Evolutionary conservation across 2,797 vertebrate genomes (phyloP), one percentile per base, ranked within the genome.

Genomic region (Poeciliopsis paucimaculata): DNA sequence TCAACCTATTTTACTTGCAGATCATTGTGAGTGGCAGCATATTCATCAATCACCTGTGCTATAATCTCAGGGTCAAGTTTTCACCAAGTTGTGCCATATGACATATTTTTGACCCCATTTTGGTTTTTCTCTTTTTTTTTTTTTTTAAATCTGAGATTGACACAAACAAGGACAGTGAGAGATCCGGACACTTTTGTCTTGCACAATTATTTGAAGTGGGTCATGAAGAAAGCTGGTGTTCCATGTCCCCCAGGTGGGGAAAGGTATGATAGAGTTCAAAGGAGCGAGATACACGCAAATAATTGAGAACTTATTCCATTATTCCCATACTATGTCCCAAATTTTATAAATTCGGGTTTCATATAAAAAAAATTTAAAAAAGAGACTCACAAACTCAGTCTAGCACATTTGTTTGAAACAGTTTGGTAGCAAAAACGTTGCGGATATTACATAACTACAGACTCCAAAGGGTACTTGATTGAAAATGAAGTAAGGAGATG

Each of bases 161-260:
- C 34, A 68, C 62, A 10, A 68, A 41, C 36, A 12, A 36, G 62
- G 62, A 1, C 51, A 74, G 39, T 15, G 9, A 16, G 66, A 86
- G 85, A 86, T 89, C 80, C 76, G 84, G 77, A 46, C 60, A 72
- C 79, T 64, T 84, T 89, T 92, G 81, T 91, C 31, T 47, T 28
- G 28, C n/a, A 80, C 75, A 68, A 57, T 85, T 28, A 36, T 75
- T 73, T 73, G 2, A 89, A 89, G 73, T 90, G 77, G 91, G 89
- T 87, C 86, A 88, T 70, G 77, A 80, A 64, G 81, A 75, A 78
- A 77, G 28, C 43, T 31, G 20, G 70, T 60, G 55, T 88, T 88
- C 47, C 71, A 53, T 81, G 18, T 81, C 60, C 3, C 18, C 60
- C 16, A 81, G 76, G 79, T 84, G 70, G 3, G 70, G 66, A 77